A percentile compares a stretch with the other conserved stretches of the same genome.
These are phyloP conservation scores for Agrilus biguttatus DNA, from an alignment of 2,888 invertebrate species.

Conservation along the genomic window DNA sequence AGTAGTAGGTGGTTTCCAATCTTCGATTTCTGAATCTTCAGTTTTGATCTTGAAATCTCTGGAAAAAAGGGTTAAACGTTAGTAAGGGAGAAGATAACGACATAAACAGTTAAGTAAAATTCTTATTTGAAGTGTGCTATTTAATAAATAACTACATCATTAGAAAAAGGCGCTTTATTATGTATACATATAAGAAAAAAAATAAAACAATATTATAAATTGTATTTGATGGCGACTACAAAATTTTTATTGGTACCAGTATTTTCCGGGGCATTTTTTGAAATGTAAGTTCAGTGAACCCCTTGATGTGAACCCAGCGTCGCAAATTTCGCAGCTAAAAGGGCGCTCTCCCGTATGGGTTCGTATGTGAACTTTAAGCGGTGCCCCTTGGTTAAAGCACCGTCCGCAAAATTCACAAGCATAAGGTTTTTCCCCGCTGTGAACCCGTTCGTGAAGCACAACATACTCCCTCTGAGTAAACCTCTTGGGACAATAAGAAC, in stretches of 20 bases:
- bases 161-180: no score
- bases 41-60: no score
- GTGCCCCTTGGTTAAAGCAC: conserved; percentile 16
- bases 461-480: conserved; percentile 17
- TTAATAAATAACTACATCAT: no score
- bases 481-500: conserved; percentile 18
- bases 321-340: conserved; percentile 16
- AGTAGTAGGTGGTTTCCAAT: no score
- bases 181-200: no score
- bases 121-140: no score
- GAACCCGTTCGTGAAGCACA: conserved; percentile 17
- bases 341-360: conserved; percentile 17
- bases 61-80: no score
- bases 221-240: no score
- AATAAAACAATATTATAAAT: no score
- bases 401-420: conserved; percentile 17
- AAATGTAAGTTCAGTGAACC: background rate
- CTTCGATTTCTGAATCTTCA: no score
- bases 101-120: no score
- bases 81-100: no score
- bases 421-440: conserved; percentile 21
- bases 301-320: conserved; percentile 10
- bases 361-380: conserved; percentile 14
- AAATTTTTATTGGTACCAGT: background rate
- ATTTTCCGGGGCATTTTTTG: background rate